Evolutionary conservation across 2,888 invertebrate species (phyloP), one percentile per base, ranked within the genome.

Genomic region (Drosophila nr. perissopoda): DNA sequence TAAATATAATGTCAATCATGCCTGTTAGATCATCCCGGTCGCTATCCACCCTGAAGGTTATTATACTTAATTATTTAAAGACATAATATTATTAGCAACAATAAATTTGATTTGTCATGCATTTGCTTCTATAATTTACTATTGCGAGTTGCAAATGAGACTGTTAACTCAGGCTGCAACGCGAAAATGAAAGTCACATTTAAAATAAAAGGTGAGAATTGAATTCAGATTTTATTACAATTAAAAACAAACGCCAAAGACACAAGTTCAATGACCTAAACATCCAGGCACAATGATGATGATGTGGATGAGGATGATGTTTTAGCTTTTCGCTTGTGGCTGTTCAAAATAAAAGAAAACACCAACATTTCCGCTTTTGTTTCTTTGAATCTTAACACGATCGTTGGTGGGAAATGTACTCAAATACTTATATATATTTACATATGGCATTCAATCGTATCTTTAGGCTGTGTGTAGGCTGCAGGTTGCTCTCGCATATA

Each of bases 321-420:
- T 87, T 88, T 89, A 76, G 88, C 66, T 86, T 79, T 70, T 70
- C 57, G 65, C 69, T 72, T 77, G 71, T 68, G 70, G 73, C 82
- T 74, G 79, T 73, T 86, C 81, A 89, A 89, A 89, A 85, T 76
- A 81, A 83, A 83, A 70, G 74, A 79, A 88, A 85, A 79, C 74
- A 84, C 84, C 67, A 89, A 88, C 86, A 85, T 89, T 89, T 87
- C 86, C 86, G 86, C 90, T 87, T 87, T 88, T 83, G 89, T 81
- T 89, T 89, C 89, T 87, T 88, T 89, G 86, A 87, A 88, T 87
- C 85, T 82, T 77, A 78, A 89, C 82, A 86, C 76, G 89, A 81
- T 76, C 65, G 76, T 71, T 72, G 72, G 67, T 46, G 46, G 62
- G 56, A 46, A 57, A 66, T n/a, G 40, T 34, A 61, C 18, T 38